Evolutionary conservation across 2,797 vertebrate genomes (phyloP).

Genomic region (Lutra lutra): DNA sequence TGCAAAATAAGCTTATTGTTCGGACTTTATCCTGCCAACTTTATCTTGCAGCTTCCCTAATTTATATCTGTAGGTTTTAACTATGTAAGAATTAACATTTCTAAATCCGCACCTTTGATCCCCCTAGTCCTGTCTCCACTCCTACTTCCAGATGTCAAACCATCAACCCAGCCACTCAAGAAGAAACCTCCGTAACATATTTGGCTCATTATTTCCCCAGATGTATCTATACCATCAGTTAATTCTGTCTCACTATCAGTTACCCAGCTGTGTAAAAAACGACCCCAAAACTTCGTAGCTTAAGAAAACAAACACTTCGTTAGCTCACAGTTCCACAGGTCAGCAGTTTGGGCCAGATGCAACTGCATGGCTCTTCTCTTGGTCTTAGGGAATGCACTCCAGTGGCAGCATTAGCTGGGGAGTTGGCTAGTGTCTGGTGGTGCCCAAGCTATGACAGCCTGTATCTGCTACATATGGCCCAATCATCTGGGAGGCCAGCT

Average conservation of each 20-base stretch:
- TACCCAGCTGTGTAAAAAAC: neutral
- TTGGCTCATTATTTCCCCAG: neutral
- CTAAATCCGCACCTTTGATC: neutral
- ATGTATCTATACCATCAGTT: neutral
- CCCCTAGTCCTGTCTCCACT: neutral
- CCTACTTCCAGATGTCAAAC: neutral
- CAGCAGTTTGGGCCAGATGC: neutral
- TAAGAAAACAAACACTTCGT: neutral
- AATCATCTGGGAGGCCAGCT: neutral
- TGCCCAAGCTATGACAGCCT: neutral
- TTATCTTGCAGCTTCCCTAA: neutral
- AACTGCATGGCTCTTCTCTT: neutral
- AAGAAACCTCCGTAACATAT: neutral
- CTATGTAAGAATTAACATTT: neutral
- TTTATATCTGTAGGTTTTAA: neutral
- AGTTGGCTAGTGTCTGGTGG: neutral
- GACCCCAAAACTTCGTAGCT: neutral
- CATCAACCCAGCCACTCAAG: neutral
- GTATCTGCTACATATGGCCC: neutral
- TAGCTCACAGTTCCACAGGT: neutral
- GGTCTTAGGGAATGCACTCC: neutral
- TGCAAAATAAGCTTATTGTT: neutral
- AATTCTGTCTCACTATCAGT: neutral
- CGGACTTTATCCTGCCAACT: neutral
- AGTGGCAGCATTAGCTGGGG: neutral